A percentile compares a stretch with the other conserved stretches of the same genome.
These are phyloP conservation scores for Acanthurus leucopareius DNA, from an alignment of 2,797 vertebrate genomes.

Conservation along the genomic window DNA sequence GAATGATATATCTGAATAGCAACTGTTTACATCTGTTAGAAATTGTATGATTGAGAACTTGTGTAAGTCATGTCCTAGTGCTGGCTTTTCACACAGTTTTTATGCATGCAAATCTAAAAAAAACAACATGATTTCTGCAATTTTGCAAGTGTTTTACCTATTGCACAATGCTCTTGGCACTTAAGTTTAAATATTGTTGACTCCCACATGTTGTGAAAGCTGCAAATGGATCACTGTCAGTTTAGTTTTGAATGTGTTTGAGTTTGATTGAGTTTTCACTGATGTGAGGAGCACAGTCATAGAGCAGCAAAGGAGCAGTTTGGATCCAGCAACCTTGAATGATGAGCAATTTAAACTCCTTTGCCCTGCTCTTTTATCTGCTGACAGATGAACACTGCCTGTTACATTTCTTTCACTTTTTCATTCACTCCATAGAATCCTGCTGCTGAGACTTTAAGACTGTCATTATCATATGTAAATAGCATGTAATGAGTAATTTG, in stretches of 20 bases:
- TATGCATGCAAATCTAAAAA: slow-evolving; percentile 12
- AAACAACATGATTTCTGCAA: slow-evolving; percentile 23
- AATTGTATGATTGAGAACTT: slow-evolving; percentile 21
- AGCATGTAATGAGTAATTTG: too few species aligned
- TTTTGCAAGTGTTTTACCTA: not conserved
- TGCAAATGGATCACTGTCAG: not conserved
- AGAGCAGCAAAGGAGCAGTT: slow-evolving; percentile 12
- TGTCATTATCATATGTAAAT: too few species aligned
- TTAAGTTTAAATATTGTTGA: not conserved
- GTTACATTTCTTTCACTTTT: slow-evolving; percentile 5
- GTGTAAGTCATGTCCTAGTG: slow-evolving; percentile 9
- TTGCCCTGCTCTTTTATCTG: slow-evolving; percentile 19
- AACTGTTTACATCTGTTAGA: slow-evolving; percentile 29
- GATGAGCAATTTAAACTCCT: slow-evolving; percentile 27
- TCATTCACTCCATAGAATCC: not conserved
- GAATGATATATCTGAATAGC: slow-evolving; percentile 12
- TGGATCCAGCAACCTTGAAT: slow-evolving; percentile 18
- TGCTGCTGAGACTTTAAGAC: not conserved
- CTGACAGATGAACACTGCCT: slow-evolving; percentile 22
- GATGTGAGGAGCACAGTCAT: not conserved
- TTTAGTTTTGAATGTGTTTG: not conserved
- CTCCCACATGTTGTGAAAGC: not conserved
- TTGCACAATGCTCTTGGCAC: not conserved
- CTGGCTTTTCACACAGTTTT: slow-evolving; percentile 7
- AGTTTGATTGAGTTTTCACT: not conserved